Evolutionary conservation across 2,113 vertebrate genomes (phyloP), one percentile per base, ranked within the genome.

Genomic region (Platycercus adscitus): DNA sequence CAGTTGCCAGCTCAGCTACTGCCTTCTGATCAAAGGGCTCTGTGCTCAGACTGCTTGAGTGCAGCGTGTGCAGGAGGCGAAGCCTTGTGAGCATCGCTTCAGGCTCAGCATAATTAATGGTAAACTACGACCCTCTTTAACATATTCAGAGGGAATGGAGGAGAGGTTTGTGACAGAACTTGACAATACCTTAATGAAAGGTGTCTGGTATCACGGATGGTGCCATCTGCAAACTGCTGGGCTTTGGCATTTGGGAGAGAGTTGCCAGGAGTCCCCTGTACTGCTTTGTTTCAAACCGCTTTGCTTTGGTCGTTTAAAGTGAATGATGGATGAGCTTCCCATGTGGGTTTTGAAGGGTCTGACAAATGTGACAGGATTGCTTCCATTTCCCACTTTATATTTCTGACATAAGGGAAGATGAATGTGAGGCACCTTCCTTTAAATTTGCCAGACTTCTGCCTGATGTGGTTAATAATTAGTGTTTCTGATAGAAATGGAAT

Each of bases 71-170:
- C 70, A n/a, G 58, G 41, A 68, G 52, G 81, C 43, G 39, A 50
- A 94, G 70, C 81, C 65, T 81, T 0, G 0, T 10, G 10, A 68
- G 35, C 9, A 2, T 76, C 0, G 0, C 47, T 64, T 82, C 33
- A 60, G 70, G 65, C 60, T 84, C 39, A 55, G 47, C 46, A 13
- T 39, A 39, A 68, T 79, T 81, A 64, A 31, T 24, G 31, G 31
- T n/a, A 8, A 78, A 75, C n/a, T 19, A 24, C 0, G 6, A 20
- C 17, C 12, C 15, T 70, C 26, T 41, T 44, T 3, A 85, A 15
- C 3, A 1, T 20, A 26, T 71, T 17, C 17, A 35, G 47, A 63
- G 35, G 21, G 33, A 29, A 21, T 1, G 26, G 56, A 87, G 20
- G 47, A 75, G 78, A 70, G 20, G 49, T 28, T 88, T 44, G 44